A percentile compares a stretch with the other conserved stretches of the same genome.
phyloP scores from a whole-genome alignment of 2,797 vertebrate species.

The Melopsittacus undulatus region DNA sequence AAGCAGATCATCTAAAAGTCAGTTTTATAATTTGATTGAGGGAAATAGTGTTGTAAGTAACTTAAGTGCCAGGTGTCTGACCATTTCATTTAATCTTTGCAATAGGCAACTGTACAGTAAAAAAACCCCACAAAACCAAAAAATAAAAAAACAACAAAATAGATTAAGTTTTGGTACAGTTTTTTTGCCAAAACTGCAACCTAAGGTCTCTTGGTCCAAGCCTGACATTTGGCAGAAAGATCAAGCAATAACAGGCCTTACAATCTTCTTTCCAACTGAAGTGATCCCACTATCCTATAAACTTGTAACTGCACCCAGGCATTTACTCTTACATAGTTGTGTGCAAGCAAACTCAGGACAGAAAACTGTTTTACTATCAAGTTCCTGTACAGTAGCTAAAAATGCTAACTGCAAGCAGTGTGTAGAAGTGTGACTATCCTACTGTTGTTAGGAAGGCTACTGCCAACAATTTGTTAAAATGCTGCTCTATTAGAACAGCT shows the following conservation, averaged over 20 bases:
- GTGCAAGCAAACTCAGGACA: background rate
- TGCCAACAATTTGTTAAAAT: background rate
- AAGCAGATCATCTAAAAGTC: background rate
- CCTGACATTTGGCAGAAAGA: background rate
- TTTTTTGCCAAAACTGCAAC: background rate
- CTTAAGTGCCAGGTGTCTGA: background rate
- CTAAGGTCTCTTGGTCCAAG: background rate
- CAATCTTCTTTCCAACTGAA: background rate
- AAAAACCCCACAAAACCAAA: background rate
- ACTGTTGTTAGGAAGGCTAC: background rate
- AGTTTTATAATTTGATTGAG: background rate
- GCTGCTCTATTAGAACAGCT: background rate
- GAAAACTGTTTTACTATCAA: background rate
- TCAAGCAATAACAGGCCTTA: background rate
- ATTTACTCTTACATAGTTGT: background rate
- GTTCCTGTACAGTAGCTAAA: background rate
- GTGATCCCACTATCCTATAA: background rate
- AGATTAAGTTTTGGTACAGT: background rate
- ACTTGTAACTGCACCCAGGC: background rate
- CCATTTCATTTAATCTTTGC: background rate
- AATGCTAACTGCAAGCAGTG: background rate
- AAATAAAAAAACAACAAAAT: background rate
- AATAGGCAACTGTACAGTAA: background rate
- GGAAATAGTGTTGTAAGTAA: background rate
- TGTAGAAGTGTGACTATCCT: background rate